phyloP scores from a whole-genome alignment of 2,113 vertebrate species.

The Calonectris borealis region DNA sequence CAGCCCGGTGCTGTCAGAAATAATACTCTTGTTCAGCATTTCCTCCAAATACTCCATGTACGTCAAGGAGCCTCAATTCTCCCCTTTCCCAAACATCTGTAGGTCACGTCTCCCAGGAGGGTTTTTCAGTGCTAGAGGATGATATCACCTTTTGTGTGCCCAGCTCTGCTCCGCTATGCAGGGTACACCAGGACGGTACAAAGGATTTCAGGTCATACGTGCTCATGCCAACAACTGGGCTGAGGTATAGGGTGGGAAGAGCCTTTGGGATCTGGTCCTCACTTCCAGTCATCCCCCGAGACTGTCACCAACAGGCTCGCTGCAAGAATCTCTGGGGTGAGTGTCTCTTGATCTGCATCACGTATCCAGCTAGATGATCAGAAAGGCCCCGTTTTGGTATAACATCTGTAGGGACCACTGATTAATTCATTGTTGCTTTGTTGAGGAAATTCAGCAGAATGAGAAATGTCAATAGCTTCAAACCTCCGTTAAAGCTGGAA shows the following conservation, averaged over 20 bases:
- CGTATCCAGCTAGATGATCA: background rate
- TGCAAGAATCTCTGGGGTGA: rapidly evolving
- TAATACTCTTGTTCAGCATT: rapidly evolving
- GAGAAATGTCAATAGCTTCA: background rate
- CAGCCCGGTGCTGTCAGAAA: background rate
- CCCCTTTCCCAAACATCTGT: background rate
- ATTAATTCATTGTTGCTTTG: background rate
- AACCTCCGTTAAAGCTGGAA: background rate
- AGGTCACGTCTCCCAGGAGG: background rate
- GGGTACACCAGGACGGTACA: rapidly evolving
- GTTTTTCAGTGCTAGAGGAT: background rate
- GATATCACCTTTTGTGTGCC: rapidly evolving
- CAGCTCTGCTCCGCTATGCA: background rate
- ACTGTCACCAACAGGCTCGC: rapidly evolving
- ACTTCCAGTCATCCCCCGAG: rapidly evolving
- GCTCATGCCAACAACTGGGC: background rate
- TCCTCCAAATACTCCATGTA: rapidly evolving
- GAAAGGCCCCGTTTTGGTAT: rapidly evolving
- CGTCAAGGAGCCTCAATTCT: background rate
- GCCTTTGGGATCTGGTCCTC: background rate
- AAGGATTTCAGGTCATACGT: background rate
- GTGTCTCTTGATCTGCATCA: background rate
- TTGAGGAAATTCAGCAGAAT: background rate
- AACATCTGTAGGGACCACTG: too few species aligned
- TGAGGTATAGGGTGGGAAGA: background rate